Evolutionary conservation across 2,888 invertebrate species (phyloP).

Genomic region (Tuberolachnus salignus): DNA sequence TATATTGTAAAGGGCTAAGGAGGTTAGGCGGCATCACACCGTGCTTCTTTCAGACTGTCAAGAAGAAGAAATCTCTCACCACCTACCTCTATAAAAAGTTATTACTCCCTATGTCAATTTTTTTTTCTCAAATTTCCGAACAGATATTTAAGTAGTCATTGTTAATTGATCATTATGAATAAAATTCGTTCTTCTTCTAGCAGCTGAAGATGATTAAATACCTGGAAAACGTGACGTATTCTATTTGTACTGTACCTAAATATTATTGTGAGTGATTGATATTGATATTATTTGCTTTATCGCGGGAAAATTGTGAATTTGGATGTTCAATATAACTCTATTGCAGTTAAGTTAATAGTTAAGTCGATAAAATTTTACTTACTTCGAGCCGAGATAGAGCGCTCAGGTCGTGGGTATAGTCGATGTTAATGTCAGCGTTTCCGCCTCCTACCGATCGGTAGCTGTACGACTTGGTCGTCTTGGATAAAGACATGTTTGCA

Average conservation of each 20-base stretch:
- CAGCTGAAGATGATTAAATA: conserved; percentile 41
- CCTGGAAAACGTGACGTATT: conserved; percentile 41
- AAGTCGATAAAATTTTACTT: conserved; percentile 62
- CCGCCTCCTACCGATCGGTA: conserved; percentile 86
- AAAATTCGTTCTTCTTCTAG: conserved; percentile 47
- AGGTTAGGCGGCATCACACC: conserved; percentile 47
- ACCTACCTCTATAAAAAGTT: conserved; percentile 32
- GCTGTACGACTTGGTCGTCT: conserved; percentile 84
- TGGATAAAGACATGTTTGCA: conserved; percentile 66
- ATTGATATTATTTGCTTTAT: too few relatives aligned
- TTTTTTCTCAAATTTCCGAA: conserved; percentile 35
- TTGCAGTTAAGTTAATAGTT: not conserved
- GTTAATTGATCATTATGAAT: not conserved
- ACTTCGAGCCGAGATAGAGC: conserved; percentile 95
- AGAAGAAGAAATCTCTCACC: conserved; percentile 47
- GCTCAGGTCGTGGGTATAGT: conserved; percentile 92
- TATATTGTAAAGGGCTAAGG: conserved; percentile 28
- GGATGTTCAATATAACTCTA: conserved; percentile 20
- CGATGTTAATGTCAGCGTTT: conserved; percentile 88
- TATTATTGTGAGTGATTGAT: not conserved
- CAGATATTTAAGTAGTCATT: not conserved
- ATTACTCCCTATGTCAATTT: conserved; percentile 16
- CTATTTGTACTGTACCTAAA: conserved; percentile 41
- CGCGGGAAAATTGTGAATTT: not conserved
- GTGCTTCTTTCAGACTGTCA: conserved; percentile 50